These are phyloP conservation scores for Thermophis baileyi DNA, from an alignment of 2,113 vertebrate species.

Conservation along the genomic window DNA sequence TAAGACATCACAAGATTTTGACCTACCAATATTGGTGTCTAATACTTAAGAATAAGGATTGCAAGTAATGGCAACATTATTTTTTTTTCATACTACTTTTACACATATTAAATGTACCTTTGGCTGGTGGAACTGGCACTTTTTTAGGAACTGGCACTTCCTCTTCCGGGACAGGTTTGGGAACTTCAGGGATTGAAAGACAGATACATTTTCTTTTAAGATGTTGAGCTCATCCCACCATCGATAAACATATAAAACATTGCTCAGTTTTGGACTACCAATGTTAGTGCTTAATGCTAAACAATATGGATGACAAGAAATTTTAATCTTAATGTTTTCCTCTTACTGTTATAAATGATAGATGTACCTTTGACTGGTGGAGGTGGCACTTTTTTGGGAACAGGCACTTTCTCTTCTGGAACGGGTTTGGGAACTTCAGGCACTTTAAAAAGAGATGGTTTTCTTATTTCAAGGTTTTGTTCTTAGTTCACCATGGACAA, in stretches of 20 bases:
- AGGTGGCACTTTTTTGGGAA: background rate
- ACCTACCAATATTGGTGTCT: background rate
- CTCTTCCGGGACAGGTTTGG: background rate
- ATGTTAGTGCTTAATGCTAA: background rate
- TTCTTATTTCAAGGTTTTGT: background rate
- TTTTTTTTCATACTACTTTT: background rate
- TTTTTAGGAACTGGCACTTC: background rate
- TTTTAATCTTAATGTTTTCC: background rate
- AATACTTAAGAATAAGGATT: background rate
- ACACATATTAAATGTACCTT: background rate
- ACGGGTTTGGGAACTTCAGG: background rate
- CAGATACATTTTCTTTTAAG: slow-evolving; percentile 46
- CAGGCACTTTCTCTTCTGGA: background rate
- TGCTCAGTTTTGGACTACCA: background rate
- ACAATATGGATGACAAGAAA: background rate
- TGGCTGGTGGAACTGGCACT: background rate
- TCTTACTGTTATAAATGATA: background rate
- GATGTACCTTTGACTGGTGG: slow-evolving; percentile 51
- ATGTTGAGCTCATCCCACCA: slow-evolving; percentile 28
- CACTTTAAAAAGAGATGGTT: background rate
- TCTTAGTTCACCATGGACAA: background rate
- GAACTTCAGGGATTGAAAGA: background rate
- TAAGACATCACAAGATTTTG: background rate
- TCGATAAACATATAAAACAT: background rate
- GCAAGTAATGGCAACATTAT: background rate